These are phyloP conservation scores for Gopherus flavomarginatus DNA, from an alignment of 2,113 vertebrate genomes.

Conservation along the genomic window DNA sequence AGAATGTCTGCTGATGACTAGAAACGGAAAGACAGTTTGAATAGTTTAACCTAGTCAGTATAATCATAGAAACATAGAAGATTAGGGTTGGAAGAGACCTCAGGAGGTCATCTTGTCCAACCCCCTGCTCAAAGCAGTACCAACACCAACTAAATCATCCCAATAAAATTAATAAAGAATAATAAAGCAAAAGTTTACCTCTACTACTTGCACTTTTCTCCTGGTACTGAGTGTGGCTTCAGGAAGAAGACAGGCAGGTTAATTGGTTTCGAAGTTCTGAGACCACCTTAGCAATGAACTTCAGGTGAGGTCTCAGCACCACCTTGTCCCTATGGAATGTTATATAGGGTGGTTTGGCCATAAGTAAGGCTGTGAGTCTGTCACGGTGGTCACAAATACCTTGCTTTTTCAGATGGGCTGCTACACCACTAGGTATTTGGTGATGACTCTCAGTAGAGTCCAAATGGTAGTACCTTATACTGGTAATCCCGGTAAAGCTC, in stretches of 20 bases:
- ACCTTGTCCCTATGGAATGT: neutral
- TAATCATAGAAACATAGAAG: neutral
- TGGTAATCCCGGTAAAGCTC: too few species aligned
- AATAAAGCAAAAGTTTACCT: neutral
- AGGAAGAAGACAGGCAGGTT: neutral
- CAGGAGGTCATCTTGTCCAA: too few species aligned
- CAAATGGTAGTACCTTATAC: too few species aligned
- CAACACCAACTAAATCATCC: too few species aligned
- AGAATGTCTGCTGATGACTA: neutral
- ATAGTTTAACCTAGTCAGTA: accelerated
- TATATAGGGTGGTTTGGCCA: accelerated
- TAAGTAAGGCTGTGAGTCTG: too few species aligned
- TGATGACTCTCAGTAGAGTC: too few species aligned
- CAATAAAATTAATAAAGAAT: too few species aligned
- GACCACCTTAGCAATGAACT: neutral
- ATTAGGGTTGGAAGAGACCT: too few species aligned
- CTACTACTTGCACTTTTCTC: neutral
- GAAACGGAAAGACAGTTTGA: neutral
- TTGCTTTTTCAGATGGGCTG: too few species aligned
- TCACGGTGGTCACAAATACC: too few species aligned
- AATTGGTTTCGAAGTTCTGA: neutral
- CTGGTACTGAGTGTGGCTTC: accelerated
- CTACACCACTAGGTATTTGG: too few species aligned
- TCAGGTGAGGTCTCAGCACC: neutral
- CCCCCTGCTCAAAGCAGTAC: too few species aligned